phyloP scores from a whole-genome alignment of 2,113 vertebrate genomes.

The Oryzias javanicus region DNA sequence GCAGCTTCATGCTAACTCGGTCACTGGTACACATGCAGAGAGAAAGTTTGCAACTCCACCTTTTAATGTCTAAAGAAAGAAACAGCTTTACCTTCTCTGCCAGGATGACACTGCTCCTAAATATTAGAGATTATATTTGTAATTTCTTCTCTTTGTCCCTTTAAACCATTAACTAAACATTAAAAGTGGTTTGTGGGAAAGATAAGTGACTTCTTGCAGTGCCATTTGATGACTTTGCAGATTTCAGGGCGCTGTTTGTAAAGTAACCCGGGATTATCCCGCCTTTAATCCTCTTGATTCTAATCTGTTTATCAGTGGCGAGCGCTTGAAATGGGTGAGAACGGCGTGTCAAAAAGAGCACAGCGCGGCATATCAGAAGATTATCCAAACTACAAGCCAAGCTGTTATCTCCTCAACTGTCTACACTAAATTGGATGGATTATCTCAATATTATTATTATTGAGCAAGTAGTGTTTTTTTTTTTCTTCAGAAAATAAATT shows the following conservation, averaged over 20 bases:
- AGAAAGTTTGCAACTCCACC: not conserved
- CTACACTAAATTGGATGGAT: no score
- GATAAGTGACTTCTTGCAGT: slow-evolving; percentile 8
- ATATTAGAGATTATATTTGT: no score
- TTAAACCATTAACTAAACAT: not conserved
- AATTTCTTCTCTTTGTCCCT: not conserved
- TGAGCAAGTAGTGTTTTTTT: not conserved
- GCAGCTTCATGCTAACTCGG: slow-evolving; percentile 30
- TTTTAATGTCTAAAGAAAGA: not conserved
- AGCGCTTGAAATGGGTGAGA: slow-evolving; percentile 11
- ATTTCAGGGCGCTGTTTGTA: slow-evolving; percentile 34
- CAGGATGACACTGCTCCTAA: no score
- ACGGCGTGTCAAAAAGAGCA: slow-evolving; percentile 59
- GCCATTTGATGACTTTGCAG: slow-evolving; percentile 57
- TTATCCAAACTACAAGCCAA: slow-evolving; percentile 15
- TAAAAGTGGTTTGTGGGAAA: not conserved
- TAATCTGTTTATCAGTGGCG: slow-evolving; percentile 55
- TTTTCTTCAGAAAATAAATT: not conserved
- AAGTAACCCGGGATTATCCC: slow-evolving; percentile 49
- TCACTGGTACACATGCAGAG: slow-evolving; percentile 17
- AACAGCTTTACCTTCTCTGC: not conserved
- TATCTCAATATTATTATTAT: no score
- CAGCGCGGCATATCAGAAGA: slow-evolving; percentile 7
- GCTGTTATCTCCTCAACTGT: no score
- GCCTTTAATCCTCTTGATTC: slow-evolving; percentile 53